A percentile compares a stretch with the other conserved stretches of the same genome.
phyloP scores from a whole-genome alignment of 2,113 vertebrate species.

The Phainopepla nitens region DNA sequence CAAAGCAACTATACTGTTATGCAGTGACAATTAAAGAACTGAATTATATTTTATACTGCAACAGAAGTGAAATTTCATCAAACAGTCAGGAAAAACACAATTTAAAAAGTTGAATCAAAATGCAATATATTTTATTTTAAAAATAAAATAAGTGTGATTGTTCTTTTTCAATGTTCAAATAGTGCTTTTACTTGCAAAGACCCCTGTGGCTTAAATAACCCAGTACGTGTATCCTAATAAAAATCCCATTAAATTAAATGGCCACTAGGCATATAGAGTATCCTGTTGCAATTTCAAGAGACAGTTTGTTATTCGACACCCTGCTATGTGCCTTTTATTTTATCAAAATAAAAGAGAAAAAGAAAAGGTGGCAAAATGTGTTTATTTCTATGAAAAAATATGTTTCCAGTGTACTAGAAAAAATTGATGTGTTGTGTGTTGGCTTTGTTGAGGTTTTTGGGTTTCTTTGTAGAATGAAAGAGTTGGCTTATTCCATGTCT shows the following conservation, averaged over 20 bases:
- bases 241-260: constrained; percentile 79
- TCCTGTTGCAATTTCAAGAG: constrained; percentile 73
- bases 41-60: background rate
- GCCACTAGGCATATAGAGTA: constrained; percentile 69
- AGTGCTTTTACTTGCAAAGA: constrained; percentile 68
- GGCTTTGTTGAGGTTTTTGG: background rate
- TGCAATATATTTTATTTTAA: constrained; percentile 47
- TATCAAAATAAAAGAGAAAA: constrained; percentile 59
- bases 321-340: constrained; percentile 74
- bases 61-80: constrained; percentile 38
- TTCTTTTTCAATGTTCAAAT: constrained; percentile 46
- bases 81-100: background rate
- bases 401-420: background rate
- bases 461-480: constrained; percentile 37
- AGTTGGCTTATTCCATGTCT: constrained; percentile 52
- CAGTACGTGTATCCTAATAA: constrained; percentile 71
- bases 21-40: background rate
- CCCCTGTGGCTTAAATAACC: constrained; percentile 77
- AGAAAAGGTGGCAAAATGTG: constrained; percentile 64
- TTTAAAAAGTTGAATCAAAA: constrained; percentile 65
- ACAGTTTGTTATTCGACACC: constrained; percentile 72
- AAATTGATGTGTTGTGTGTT: background rate
- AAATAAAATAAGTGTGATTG: constrained; percentile 17
- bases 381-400: constrained; percentile 63
- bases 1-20: background rate